Conservation (phyloP, 35 echinoderm and acorn worm species). For the Hemicentrotus pulcherrimus region DNA sequence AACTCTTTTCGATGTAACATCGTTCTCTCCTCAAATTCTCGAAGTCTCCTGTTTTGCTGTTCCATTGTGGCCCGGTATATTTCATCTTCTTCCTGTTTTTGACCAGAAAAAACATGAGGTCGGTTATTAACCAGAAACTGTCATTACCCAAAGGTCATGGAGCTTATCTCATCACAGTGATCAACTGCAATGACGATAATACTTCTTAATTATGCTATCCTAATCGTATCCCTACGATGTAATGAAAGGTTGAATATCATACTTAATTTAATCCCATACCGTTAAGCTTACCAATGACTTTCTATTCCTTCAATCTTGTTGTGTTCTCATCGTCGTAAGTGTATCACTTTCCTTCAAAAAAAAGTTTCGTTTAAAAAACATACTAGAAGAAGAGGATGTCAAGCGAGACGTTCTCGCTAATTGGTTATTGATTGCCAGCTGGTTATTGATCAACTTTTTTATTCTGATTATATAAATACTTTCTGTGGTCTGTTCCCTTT, state of each 20-base stretch:
- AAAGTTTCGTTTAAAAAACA: not conserved
- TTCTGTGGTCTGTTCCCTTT: not conserved
- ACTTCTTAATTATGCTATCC: not conserved
- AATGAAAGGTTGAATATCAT: not conserved
- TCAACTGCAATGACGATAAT: not conserved
- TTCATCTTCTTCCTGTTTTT: slow-evolving; percentile 75
- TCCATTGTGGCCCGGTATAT: slow-evolving; percentile 78
- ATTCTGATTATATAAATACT: no score
- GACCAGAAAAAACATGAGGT: not conserved
- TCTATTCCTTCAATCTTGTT: not conserved
- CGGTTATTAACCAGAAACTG: not conserved
- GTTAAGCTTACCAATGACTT: not conserved
- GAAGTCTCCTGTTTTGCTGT: slow-evolving; percentile 77
- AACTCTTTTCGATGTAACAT: slow-evolving; percentile 83
- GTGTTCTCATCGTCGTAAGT: no score
- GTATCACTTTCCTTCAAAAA: not conserved
- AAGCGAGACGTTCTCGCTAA: not conserved
- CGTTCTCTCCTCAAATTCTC: slow-evolving; percentile 95
- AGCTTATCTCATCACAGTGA: not conserved
- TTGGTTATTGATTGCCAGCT: no score
- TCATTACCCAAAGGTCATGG: not conserved
- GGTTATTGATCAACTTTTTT: no score
- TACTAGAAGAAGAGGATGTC: not conserved
- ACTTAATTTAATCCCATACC: not conserved
- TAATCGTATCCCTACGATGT: not conserved